Conservation (phyloP, 2,113 vertebrate species). For the Poeciliopsis prolifica region DNA sequence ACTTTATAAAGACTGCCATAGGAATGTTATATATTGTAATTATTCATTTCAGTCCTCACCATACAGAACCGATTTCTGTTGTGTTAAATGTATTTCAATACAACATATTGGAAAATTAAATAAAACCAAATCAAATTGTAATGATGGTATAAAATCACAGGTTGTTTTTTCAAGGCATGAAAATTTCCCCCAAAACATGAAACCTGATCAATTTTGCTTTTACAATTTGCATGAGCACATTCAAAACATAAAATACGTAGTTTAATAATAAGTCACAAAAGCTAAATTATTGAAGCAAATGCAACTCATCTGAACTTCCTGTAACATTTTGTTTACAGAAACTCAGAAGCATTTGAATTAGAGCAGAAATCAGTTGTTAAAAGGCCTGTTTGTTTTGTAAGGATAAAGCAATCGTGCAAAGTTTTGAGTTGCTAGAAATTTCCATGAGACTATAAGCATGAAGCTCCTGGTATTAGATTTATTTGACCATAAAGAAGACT, state of each 20-base stretch:
- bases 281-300: neutral
- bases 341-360: neutral
- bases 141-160: neutral
- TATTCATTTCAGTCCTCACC: too few relatives aligned
- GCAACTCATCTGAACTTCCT: neutral
- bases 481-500: neutral
- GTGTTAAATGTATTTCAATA: neutral
- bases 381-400: too few relatives aligned
- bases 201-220: too few relatives aligned
- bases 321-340: neutral
- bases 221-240: too few relatives aligned
- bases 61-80: neutral
- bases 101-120: neutral
- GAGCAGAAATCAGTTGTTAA: too few relatives aligned
- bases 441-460: neutral
- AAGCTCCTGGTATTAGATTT: neutral
- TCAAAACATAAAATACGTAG: neutral
- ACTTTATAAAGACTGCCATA: neutral
- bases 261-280: neutral
- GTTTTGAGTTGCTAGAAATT: neutral
- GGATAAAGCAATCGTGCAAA: neutral
- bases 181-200: neutral
- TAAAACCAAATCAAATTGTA: too few relatives aligned
- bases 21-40: neutral
- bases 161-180: neutral